Conservation (phyloP, 2,113 vertebrate genomes). For the Lophius piscatorius region DNA sequence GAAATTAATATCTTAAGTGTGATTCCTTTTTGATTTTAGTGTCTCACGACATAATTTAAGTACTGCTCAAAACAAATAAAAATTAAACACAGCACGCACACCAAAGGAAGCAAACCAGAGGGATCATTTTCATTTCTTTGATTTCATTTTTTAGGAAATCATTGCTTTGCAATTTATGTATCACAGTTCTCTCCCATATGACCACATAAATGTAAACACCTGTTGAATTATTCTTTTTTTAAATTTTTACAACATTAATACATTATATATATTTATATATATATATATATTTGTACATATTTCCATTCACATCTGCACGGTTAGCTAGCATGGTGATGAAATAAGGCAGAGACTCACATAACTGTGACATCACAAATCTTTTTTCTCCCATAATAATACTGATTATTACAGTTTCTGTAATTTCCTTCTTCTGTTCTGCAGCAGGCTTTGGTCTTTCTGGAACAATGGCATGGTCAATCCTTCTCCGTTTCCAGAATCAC, state of each 20-base stretch:
- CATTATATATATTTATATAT: constrained; percentile 86
- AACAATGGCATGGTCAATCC: constrained; percentile 77
- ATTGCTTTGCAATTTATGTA: constrained; percentile 87
- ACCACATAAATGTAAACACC: constrained; percentile 98
- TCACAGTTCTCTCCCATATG: constrained; percentile 87
- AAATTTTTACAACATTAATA: constrained; percentile 89
- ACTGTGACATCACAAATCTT: constrained; percentile 84
- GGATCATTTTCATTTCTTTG: constrained; percentile 66
- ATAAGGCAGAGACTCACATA: constrained; percentile 93
- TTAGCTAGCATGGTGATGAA: constrained; percentile 89
- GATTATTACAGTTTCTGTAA: constrained; percentile 81
- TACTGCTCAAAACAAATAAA: constrained; percentile 85
- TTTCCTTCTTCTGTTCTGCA: constrained; percentile 82
- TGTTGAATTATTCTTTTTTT: constrained; percentile 79
- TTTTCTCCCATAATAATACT: constrained; percentile 89
- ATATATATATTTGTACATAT: constrained; percentile 84
- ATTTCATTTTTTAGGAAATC: constrained; percentile 86
- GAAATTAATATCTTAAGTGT: constrained; percentile 85
- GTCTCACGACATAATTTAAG: constrained; percentile 99
- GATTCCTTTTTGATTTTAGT: constrained; percentile 96
- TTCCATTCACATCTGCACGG: constrained; percentile 88
- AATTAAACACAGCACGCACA: constrained; percentile 83
- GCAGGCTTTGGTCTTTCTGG: constrained; percentile 88
- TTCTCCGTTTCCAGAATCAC: constrained; percentile 60
- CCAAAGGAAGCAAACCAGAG: constrained; percentile 79